Conservation (phyloP, 1,140 invertebrate genomes). For the Ylistrum balloti region DNA sequence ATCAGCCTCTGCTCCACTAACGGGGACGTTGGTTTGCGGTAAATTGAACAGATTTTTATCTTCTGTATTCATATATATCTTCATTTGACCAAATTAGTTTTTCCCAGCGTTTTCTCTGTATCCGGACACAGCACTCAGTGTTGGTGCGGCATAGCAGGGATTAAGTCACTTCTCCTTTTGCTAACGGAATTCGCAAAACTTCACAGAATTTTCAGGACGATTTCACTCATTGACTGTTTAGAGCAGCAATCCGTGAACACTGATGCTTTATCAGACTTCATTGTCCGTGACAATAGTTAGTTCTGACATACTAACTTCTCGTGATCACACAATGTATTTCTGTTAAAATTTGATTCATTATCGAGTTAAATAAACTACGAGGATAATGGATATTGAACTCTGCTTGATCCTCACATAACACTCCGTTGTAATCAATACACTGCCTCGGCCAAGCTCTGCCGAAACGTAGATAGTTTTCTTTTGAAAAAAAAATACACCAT, state of each 20-base stretch:
- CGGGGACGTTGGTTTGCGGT: neutral
- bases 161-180: neutral
- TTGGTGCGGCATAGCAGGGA: neutral
- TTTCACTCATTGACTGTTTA: neutral
- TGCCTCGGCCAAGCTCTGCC: neutral
- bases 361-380: constrained; percentile 8
- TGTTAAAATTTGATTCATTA: constrained; percentile 32
- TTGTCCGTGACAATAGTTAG: neutral
- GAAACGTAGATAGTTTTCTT: neutral
- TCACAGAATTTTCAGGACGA: constrained; percentile 38
- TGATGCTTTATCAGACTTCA: neutral
- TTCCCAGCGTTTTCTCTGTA: neutral
- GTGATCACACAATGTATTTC: neutral
- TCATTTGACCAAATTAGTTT: constrained; percentile 25
- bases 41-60: constrained; percentile 27
- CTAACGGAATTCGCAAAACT: constrained; percentile 36
- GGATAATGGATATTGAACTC: constrained; percentile 6
- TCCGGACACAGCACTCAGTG: neutral
- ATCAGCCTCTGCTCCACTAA: neutral
- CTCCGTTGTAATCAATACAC: neutral
- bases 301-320: neutral
- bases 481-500: neutral
- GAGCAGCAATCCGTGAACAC: neutral
- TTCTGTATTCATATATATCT: constrained; percentile 40
- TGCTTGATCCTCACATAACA: neutral